Percentiles rank a stretch among this genome's conserved stretches.
Conservation (phyloP, 2,113 vertebrate species). For the Microcebus jonahi region DNA sequence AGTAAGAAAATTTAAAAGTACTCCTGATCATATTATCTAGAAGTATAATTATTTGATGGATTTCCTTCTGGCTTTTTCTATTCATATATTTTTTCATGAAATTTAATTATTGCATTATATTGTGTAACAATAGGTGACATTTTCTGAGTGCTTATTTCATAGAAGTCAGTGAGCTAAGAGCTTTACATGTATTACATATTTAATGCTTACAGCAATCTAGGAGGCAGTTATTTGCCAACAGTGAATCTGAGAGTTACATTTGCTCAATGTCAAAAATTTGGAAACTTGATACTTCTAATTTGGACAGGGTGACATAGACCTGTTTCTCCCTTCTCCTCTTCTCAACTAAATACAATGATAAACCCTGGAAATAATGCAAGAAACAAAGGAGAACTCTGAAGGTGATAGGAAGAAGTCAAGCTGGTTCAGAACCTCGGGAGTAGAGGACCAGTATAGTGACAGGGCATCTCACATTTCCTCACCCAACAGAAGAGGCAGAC, state of each 20-base stretch:
- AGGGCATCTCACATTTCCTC: neutral
- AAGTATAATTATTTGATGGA: conserved; percentile 1
- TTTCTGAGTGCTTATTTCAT: neutral
- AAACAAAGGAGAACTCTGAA: neutral
- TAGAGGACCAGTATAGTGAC: neutral
- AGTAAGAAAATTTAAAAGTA: neutral
- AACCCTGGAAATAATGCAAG: neutral
- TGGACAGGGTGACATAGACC: neutral
- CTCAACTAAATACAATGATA: neutral
- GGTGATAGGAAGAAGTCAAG: neutral
- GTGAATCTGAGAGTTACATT: neutral
- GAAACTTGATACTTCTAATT: neutral
- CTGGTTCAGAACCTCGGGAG: neutral
- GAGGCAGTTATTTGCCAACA: neutral
- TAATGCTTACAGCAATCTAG: neutral
- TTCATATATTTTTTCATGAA: neutral
- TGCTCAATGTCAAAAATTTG: neutral
- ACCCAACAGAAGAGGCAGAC: neutral
- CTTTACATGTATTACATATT: neutral
- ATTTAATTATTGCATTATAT: conserved; percentile 16
- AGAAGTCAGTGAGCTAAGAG: neutral
- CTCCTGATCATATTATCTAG: neutral
- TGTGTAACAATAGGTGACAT: neutral
- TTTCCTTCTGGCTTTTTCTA: conserved; percentile 41
- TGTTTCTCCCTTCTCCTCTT: neutral